phyloP scores from a whole-genome alignment of 2,888 invertebrate species.

The Cerastis rubricosa region DNA sequence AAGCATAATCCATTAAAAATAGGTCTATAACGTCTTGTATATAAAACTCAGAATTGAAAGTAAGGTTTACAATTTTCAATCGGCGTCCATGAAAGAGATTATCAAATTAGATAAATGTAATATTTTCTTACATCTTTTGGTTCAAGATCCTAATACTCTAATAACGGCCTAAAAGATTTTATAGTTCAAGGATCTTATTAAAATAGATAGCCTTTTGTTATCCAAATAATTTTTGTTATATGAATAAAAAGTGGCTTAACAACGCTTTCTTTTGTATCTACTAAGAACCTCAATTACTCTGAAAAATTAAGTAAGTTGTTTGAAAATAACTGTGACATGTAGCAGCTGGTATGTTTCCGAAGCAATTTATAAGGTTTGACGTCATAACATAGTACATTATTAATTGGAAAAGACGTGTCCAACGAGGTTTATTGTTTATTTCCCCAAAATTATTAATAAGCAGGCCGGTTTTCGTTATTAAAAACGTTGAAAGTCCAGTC shows the following conservation, averaged over 20 bases:
- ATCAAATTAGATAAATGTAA: neutral
- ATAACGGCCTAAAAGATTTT: neutral
- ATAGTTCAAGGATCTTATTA: slow-evolving; percentile 10
- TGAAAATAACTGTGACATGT: neutral
- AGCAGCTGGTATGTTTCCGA: neutral
- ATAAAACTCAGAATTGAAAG: neutral
- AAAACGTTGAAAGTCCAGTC: no score
- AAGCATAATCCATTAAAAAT: neutral
- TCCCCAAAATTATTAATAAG: neutral
- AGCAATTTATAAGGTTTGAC: neutral
- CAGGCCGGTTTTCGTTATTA: no score
- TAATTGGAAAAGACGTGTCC: neutral
- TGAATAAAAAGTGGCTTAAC: neutral
- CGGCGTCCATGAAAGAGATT: neutral
- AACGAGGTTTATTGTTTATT: neutral
- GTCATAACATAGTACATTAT: neutral
- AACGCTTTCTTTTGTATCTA: neutral
- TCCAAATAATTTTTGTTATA: no score
- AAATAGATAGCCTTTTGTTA: neutral
- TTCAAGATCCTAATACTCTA: neutral
- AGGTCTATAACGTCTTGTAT: neutral
- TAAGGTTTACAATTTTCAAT: neutral
- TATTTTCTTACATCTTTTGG: neutral
- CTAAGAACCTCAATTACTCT: neutral
- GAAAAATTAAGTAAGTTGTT: neutral